phyloP scores from a whole-genome alignment of 2,888 invertebrate species.

The Meiosimyza platycephala region DNA sequence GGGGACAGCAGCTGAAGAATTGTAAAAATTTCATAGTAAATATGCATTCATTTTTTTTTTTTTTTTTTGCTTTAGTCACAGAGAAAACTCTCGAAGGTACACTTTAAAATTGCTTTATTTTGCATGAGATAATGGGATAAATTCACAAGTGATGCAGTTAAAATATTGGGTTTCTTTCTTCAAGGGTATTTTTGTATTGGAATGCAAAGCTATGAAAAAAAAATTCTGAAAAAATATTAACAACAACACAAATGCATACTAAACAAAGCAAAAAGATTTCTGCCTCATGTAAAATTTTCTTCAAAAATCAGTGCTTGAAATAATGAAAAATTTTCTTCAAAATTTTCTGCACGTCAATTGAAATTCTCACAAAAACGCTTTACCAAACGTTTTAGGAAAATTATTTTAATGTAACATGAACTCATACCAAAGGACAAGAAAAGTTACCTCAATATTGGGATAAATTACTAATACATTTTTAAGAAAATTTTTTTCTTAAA shows the following conservation, averaged over 20 bases:
- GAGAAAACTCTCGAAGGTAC: slow-evolving; percentile 27
- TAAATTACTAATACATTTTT: too few relatives aligned
- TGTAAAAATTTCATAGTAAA: slow-evolving; percentile 15
- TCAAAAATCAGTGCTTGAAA: too few relatives aligned
- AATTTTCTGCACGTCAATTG: too few relatives aligned
- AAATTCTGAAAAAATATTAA: background rate
- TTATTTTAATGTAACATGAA: background rate
- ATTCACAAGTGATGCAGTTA: background rate
- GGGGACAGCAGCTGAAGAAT: slow-evolving; percentile 12
- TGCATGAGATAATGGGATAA: background rate
- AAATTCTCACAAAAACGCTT: too few relatives aligned
- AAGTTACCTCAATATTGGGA: too few relatives aligned
- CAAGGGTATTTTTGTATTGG: background rate
- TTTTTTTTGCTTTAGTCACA: background rate
- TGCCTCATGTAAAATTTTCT: too few relatives aligned
- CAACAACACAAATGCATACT: background rate
- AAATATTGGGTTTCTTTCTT: background rate
- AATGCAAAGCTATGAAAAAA: background rate
- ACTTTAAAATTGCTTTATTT: slow-evolving; percentile 32
- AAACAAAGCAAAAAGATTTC: too few relatives aligned
- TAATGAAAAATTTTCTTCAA: too few relatives aligned
- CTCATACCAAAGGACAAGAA: too few relatives aligned
- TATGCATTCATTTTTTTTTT: slow-evolving; percentile 1
- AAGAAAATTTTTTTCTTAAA: too few relatives aligned
- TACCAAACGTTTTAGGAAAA: too few relatives aligned